Percentiles rank a stretch among this genome's conserved stretches.
phyloP scores from a whole-genome alignment of 2,888 invertebrate species.

The Odiellus spinosus region DNA sequence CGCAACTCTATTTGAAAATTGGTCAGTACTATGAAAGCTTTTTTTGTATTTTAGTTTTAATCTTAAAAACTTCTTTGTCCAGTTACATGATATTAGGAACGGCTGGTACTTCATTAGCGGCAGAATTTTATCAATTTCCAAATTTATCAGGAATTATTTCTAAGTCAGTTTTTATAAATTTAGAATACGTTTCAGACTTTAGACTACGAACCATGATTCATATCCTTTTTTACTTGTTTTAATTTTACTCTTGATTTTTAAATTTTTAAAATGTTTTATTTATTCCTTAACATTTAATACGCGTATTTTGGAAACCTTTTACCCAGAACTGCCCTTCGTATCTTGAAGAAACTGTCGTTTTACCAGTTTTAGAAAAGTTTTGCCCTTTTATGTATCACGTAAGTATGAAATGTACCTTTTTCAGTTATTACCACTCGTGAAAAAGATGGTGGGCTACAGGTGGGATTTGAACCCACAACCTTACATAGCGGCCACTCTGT shows the following conservation, averaged over 20 bases:
- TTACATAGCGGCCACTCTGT: too few species aligned
- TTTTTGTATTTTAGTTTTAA: background rate
- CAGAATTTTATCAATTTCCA: conserved; percentile 64
- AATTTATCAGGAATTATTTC: conserved; percentile 57
- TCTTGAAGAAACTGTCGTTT: conserved; percentile 53
- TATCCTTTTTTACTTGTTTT: conserved; percentile 25
- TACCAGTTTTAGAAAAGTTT: conserved; percentile 60
- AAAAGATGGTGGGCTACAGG: too few species aligned
- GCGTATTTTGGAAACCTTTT: conserved; percentile 70
- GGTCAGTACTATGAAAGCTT: conserved; percentile 21
- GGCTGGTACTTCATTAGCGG: conserved; percentile 59
- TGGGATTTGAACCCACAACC: too few species aligned
- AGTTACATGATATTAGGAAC: conserved; percentile 61
- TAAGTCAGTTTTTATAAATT: conserved; percentile 50
- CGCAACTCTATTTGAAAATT: conserved; percentile 58
- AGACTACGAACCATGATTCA: conserved; percentile 59
- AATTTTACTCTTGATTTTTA: background rate
- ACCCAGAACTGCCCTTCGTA: conserved; percentile 70
- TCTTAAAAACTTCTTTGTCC: conserved; percentile 15
- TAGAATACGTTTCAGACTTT: conserved; percentile 64
- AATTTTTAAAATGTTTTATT: background rate
- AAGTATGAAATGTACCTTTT: conserved; percentile 10
- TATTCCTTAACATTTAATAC: conserved; percentile 21
- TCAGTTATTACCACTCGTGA: too few species aligned
- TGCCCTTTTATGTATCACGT: conserved; percentile 46